phyloP scores from a whole-genome alignment of 2,113 vertebrate species.

The Calyptommatus sinebrachiatus region DNA sequence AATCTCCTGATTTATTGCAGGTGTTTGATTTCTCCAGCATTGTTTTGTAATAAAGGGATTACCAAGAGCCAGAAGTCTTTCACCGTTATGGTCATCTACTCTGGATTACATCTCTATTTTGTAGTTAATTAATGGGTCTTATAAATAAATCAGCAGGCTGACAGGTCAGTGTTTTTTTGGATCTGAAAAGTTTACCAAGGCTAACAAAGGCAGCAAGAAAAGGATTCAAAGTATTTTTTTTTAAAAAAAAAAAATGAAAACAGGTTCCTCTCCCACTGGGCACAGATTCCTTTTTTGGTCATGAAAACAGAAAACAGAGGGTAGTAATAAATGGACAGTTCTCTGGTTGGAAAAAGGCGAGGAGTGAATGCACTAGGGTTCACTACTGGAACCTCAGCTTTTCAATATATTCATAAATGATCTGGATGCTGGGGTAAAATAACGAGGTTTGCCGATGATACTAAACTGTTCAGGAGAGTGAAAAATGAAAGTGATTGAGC shows the following conservation, averaged over 20 bases:
- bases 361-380: too few relatives aligned
- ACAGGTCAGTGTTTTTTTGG: neutral
- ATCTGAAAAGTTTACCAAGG: neutral
- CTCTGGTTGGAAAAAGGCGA: too few relatives aligned
- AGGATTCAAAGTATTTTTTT: neutral
- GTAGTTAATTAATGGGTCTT: slow-evolving; percentile 49
- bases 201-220: neutral
- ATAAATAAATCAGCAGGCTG: slow-evolving; percentile 22
- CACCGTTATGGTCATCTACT: slow-evolving; percentile 52
- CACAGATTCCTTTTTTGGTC: neutral
- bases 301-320: neutral
- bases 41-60: slow-evolving; percentile 52
- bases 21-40: slow-evolving; percentile 50
- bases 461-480: too few relatives aligned
- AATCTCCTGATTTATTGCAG: slow-evolving; percentile 45
- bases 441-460: too few relatives aligned
- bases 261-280: neutral
- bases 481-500: too few relatives aligned
- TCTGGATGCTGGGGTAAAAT: too few relatives aligned
- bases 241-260: neutral
- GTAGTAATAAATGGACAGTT: too few relatives aligned
- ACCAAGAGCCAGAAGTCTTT: slow-evolving; percentile 39
- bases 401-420: too few relatives aligned
- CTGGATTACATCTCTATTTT: slow-evolving; percentile 47
- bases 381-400: too few relatives aligned